Base-by-base conservation (phyloP, 2,113 vertebrate genomes). In the Microcebus tavaratra region DNA sequence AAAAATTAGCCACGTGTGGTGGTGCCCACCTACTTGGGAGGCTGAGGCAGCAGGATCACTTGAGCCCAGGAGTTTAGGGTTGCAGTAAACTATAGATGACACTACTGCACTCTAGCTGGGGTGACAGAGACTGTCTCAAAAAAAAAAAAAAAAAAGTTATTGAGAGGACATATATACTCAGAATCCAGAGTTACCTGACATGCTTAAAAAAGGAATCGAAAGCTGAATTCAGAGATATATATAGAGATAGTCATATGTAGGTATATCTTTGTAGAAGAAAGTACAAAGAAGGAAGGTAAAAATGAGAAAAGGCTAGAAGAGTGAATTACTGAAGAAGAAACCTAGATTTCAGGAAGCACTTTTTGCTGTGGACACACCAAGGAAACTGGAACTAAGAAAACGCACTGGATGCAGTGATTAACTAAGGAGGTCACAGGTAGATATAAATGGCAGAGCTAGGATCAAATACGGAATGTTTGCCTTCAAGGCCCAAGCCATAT, bases 361-460 rank as follows among this genome's bases (percentile, higher is more conserved):
- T 80, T 82, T 67, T 87, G 68, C 67, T 92, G 8, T 73, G 67
- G 50, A 29, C 6, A 63, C 11, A 72, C 36, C 5, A 67, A 81
- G 23, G 36, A 95, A 85, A 93, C 50, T 8, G 76, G 45, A 86
- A 96, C 68, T 53, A 81, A 76, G 50, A 57, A 85, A 94, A 93
- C 6, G 59, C 13, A 39, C 4, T 36, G 34, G 48, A 72, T 55
- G 94, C 36, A 87, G 55, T 21, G 65, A 87, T 68, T 81, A 45
- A 53, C 45, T 57, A 83, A 86, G 29, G 18, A 55, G 42, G 57
- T 29, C 25, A 61, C 18, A 93, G 20, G 61, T 5, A 88, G 48
- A 82, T 36, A 88, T 20, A 90, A 83, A 96, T 10, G 15, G 42
- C 63, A 91, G 36, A 94, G 63, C 3, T 78, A 59, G 55, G 29